A percentile compares a stretch with the other conserved stretches of the same genome.
phyloP scores from a whole-genome alignment of 92 coral and sea anemone genomes.

The Desmophyllum pertusum region DNA sequence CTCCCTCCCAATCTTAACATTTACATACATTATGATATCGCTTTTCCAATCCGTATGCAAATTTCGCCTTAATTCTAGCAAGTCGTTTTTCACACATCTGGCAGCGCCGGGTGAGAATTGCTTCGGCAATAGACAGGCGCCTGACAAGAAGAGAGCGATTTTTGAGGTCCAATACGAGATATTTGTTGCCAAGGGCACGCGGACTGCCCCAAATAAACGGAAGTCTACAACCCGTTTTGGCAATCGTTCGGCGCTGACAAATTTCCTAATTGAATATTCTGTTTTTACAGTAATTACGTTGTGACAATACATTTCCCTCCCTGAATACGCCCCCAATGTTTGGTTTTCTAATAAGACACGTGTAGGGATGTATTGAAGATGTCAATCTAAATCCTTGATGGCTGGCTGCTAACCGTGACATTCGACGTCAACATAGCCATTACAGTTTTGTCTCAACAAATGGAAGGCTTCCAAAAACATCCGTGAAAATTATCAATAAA shows the following conservation, averaged over 20 bases:
- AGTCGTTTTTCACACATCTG: slow-evolving; percentile 51
- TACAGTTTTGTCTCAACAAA: slow-evolving; percentile 51
- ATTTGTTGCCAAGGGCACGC: neutral
- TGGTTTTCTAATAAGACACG: slow-evolving; percentile 73
- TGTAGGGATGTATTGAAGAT: slow-evolving; percentile 54
- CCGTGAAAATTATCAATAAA: slow-evolving; percentile 33
- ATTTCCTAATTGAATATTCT: slow-evolving; percentile 64
- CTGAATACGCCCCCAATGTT: slow-evolving; percentile 72
- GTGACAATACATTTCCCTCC: slow-evolving; percentile 76
- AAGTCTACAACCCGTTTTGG: neutral
- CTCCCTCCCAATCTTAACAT: slow-evolving; percentile 14
- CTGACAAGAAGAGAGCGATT: neutral
- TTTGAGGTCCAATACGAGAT: neutral
- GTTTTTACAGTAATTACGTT: slow-evolving; percentile 73
- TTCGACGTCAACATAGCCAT: slow-evolving; percentile 41
- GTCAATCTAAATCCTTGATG: slow-evolving; percentile 62
- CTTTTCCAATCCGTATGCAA: slow-evolving; percentile 26
- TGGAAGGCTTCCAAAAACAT: slow-evolving; percentile 40
- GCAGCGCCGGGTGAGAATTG: slow-evolving; percentile 16
- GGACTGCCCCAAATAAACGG: neutral
- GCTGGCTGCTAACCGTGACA: slow-evolving; percentile 41
- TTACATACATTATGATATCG: slow-evolving; percentile 36
- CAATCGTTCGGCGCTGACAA: slow-evolving; percentile 36
- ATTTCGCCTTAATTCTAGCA: slow-evolving; percentile 9
- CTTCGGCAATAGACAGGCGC: neutral